These are phyloP conservation scores for Cliona cf. orientalis DNA, from an alignment of 37 sponge, comb jelly and placozoan genomes.

Conservation along the genomic window DNA sequence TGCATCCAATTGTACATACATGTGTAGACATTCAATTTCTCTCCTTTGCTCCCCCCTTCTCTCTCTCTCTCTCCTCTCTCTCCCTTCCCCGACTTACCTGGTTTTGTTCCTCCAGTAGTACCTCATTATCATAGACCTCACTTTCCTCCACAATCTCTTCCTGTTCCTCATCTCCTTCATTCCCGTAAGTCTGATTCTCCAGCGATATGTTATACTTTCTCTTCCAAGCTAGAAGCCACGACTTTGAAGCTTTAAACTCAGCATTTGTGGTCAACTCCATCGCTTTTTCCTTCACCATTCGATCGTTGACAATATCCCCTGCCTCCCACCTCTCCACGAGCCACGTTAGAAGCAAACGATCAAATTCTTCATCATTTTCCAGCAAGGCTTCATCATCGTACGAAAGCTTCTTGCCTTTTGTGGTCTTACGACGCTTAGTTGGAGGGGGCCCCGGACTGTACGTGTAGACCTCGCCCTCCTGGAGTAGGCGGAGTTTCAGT, in stretches of 20 bases:
- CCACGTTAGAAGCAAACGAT: slow-evolving; percentile 73
- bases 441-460: slow-evolving; percentile 50
- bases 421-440: slow-evolving; percentile 28
- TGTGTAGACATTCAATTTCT: too few relatives aligned
- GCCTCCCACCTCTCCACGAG: slow-evolving; percentile 71
- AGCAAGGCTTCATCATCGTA: slow-evolving; percentile 41
- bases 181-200: slow-evolving; percentile 72
- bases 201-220: slow-evolving; percentile 74
- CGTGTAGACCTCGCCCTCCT: slow-evolving; percentile 58
- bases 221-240: slow-evolving; percentile 68
- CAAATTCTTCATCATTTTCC: slow-evolving; percentile 78
- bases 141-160: slow-evolving; percentile 70
- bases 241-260: slow-evolving; percentile 64
- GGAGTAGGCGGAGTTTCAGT: slow-evolving; percentile 74
- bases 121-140: slow-evolving; percentile 57
- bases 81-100: too few relatives aligned
- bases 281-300: slow-evolving; percentile 67
- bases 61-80: too few relatives aligned
- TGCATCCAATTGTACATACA: too few relatives aligned
- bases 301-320: slow-evolving; percentile 61
- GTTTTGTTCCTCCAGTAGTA: slow-evolving; percentile 35
- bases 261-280: slow-evolving; percentile 62
- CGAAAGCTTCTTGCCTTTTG: slow-evolving; percentile 29
- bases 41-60: too few relatives aligned
- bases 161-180: slow-evolving; percentile 54